Conservation (phyloP, 1,140 invertebrate species). For the Drosophila ironensis region DNA sequence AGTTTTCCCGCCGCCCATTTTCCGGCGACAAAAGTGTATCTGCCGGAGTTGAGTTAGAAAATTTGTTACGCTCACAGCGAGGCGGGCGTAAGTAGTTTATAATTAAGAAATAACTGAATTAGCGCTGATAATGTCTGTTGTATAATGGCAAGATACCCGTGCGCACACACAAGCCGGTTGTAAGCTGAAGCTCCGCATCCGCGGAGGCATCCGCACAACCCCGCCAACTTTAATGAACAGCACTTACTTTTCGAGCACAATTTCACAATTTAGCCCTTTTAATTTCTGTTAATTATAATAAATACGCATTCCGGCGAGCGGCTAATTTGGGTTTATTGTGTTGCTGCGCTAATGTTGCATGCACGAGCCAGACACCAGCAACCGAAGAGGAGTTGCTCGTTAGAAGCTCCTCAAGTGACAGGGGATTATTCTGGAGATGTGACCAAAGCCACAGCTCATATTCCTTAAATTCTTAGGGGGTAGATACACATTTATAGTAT, state of each 20-base stretch:
- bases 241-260: conserved; percentile 65
- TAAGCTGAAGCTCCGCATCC: conserved; percentile 24
- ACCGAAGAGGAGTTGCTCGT: conserved; percentile 10
- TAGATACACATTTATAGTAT: no score
- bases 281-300: conserved; percentile 77
- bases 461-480: no score
- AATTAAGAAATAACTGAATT: conserved; percentile 82
- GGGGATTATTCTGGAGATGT: background rate
- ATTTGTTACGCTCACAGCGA: conserved; percentile 63
- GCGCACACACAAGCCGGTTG: conserved; percentile 18
- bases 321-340: conserved; percentile 66
- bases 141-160: conserved; percentile 45
- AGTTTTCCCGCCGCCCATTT: background rate
- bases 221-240: conserved; percentile 46
- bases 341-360: no score
- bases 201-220: background rate
- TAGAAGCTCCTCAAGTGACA: background rate
- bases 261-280: conserved; percentile 75
- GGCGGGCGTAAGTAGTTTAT: conserved; percentile 73
- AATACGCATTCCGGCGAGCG: conserved; percentile 47
- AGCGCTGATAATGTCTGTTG: conserved; percentile 78
- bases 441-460: conserved; percentile 7
- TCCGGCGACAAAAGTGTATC: background rate
- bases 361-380: background rate
- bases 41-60: conserved; percentile 57